These are phyloP conservation scores for Poecilia gillii DNA, from an alignment of 2,797 vertebrate genomes.

Conservation along the genomic window DNA sequence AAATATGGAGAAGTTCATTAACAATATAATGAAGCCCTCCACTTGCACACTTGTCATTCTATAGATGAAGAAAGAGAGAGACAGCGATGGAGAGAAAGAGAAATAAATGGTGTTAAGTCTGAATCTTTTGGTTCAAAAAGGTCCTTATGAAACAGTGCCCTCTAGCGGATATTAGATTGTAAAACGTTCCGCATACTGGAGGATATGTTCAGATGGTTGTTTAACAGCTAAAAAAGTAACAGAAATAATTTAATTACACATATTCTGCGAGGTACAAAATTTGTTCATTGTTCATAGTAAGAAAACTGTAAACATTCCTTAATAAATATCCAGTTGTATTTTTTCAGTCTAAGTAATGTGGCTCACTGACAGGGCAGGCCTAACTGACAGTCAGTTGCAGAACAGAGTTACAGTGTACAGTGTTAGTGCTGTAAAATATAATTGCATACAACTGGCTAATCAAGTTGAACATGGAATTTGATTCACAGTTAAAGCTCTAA, in stretches of 20 bases:
- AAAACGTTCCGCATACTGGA: neutral
- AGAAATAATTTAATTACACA: neutral
- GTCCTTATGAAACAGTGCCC: neutral
- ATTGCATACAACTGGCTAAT: neutral
- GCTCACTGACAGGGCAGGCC: neutral
- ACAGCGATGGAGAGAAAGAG: neutral
- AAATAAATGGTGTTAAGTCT: neutral
- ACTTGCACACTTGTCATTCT: too few species aligned
- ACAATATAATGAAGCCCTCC: too few species aligned
- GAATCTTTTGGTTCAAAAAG: neutral
- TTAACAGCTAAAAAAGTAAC: neutral
- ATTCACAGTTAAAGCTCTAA: neutral
- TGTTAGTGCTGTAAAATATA: neutral
- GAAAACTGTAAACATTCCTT: neutral
- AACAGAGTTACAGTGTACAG: neutral
- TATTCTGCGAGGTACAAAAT: neutral
- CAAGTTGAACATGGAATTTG: neutral
- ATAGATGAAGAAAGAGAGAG: too few species aligned
- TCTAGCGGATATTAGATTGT: neutral
- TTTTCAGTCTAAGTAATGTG: neutral
- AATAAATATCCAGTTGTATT: neutral
- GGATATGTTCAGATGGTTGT: neutral
- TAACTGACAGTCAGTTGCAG: neutral
- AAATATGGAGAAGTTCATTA: neutral
- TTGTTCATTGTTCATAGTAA: neutral